phyloP scores from a whole-genome alignment of 2,113 vertebrate species.

The Lasiurus borealis region DNA sequence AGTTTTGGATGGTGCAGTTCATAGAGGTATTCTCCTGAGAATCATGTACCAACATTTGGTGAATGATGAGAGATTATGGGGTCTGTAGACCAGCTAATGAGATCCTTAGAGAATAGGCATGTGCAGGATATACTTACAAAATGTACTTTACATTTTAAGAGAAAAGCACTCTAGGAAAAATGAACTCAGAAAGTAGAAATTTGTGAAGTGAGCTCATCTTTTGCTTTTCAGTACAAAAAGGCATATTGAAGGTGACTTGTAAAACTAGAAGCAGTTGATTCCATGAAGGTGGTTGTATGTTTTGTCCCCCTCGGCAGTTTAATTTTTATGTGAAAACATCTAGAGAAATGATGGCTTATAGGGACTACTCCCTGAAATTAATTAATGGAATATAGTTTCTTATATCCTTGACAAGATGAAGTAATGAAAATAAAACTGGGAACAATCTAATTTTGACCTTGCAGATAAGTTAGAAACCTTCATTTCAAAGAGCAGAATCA shows the following conservation, averaged over 20 bases:
- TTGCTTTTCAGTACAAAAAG: conserved; percentile 12
- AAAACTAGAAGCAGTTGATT: conserved; percentile 35
- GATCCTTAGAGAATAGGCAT: not conserved
- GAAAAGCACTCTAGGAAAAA: not conserved
- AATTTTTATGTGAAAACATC: conserved; percentile 47
- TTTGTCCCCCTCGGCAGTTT: not conserved
- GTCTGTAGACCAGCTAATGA: not conserved
- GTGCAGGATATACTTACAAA: not conserved
- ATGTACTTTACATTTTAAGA: not conserved
- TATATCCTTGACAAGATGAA: conserved; percentile 44
- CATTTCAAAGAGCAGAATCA: conserved; percentile 35
- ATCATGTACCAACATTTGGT: not conserved
- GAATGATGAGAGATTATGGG: not conserved
- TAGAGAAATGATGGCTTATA: not conserved
- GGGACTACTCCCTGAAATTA: conserved; percentile 2
- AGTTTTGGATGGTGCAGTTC: not conserved
- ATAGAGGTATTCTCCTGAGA: not conserved
- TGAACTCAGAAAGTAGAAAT: conserved; percentile 8
- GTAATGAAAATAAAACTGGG: conserved; percentile 19
- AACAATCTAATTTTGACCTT: conserved; percentile 46
- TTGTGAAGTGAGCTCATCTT: conserved; percentile 3
- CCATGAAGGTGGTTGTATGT: not conserved
- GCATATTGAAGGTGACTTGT: conserved; percentile 13
- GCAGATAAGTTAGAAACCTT: conserved; percentile 25
- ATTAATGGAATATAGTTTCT: not conserved